A percentile compares a stretch with the other conserved stretches of the same genome.
Conservation (phyloP, 1,140 invertebrate species). For the Drosophila asahinai region DNA sequence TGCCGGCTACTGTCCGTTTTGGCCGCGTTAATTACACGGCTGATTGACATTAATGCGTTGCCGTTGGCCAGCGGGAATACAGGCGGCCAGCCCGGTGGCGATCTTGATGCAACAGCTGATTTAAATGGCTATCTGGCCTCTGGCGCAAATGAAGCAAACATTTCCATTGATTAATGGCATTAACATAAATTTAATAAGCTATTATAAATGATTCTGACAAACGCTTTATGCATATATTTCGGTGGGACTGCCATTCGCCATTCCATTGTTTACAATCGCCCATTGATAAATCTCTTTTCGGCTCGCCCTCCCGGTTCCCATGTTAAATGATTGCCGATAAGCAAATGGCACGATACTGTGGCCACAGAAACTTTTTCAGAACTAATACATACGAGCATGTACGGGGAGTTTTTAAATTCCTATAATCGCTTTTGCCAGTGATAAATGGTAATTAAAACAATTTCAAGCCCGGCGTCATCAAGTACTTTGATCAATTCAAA, state of each 20-base stretch:
- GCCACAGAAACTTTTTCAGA: not conserved
- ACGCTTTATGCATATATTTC: slow-evolving; percentile 36
- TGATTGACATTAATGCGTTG: slow-evolving; percentile 76
- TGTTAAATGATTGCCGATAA: slow-evolving; percentile 25
- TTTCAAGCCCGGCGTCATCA: not conserved
- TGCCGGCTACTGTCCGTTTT: slow-evolving; percentile 34
- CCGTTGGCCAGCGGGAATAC: slow-evolving; percentile 13
- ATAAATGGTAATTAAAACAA: not conserved
- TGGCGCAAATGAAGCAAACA: slow-evolving; percentile 35
- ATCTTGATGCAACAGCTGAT: slow-evolving; percentile 67
- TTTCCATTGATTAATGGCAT: slow-evolving; percentile 68
- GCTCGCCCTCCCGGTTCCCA: slow-evolving; percentile 6
- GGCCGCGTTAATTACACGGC: slow-evolving; percentile 68
- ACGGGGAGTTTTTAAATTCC: slow-evolving; percentile 8
- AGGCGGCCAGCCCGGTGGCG: slow-evolving; percentile 21
- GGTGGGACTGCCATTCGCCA: not conserved
- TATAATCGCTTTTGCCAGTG: not conserved
- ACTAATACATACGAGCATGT: not conserved
- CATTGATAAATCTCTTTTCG: slow-evolving; percentile 21
- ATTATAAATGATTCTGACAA: slow-evolving; percentile 55
- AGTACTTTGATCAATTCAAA: not conserved
- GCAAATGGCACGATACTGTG: slow-evolving; percentile 2
- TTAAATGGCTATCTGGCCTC: slow-evolving; percentile 56
- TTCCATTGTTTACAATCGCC: slow-evolving; percentile 3
- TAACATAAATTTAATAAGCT: slow-evolving; percentile 60